Evolutionary conservation across 2,113 vertebrate species (phyloP).

Genomic region (Acanthochromis polyacanthus): DNA sequence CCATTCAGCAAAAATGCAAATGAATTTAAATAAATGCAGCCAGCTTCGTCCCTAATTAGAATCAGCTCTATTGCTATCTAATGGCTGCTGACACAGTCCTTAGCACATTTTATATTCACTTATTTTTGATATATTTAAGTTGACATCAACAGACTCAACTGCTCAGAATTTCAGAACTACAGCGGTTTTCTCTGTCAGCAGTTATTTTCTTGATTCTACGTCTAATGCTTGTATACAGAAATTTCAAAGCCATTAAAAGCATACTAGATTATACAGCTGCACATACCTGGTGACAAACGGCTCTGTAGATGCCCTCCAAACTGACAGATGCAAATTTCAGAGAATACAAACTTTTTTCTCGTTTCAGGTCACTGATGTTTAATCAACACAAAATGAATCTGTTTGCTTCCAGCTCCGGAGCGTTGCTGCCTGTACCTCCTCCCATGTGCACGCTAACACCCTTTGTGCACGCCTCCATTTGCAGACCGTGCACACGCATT

Average conservation of each 20-base stretch:
- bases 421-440: conserved; percentile 15
- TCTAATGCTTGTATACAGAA: background rate
- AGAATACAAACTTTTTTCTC: background rate
- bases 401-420: conserved; percentile 12
- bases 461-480: conserved; percentile 48
- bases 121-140: conserved; percentile 17
- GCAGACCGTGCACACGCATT: conserved; percentile 16
- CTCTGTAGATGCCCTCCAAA: conserved; percentile 20
- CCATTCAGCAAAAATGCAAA: conserved; percentile 41
- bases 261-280: conserved; percentile 2
- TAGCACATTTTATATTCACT: conserved; percentile 35
- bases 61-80: conserved; percentile 15
- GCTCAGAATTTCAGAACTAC: background rate
- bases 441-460: conserved; percentile 22
- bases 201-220: background rate
- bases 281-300: conserved; percentile 63
- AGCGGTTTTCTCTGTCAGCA: background rate
- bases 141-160: background rate
- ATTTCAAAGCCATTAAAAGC: conserved; percentile 4
- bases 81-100: conserved; percentile 32
- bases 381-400: conserved; percentile 18
- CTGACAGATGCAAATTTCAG: conserved; percentile 6
- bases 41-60: conserved; percentile 34
- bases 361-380: conserved; percentile 20
- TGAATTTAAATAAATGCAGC: conserved; percentile 45